These are phyloP conservation scores for Physeter macrocephalus DNA, from an alignment of 2,113 vertebrate genomes.

Conservation along the genomic window DNA sequence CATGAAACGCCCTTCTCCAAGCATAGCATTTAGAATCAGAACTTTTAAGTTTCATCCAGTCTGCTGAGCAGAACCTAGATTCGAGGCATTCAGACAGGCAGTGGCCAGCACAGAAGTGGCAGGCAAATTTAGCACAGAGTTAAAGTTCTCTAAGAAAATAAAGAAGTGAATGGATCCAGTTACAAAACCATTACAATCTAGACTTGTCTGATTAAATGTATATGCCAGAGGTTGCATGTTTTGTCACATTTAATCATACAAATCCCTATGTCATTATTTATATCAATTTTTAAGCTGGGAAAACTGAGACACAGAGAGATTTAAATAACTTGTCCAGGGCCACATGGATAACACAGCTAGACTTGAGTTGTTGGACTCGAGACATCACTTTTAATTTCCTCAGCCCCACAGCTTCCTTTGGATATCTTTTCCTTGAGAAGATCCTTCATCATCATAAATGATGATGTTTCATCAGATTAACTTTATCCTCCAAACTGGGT, in stretches of 20 bases:
- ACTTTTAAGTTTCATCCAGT: neutral
- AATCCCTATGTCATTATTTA: neutral
- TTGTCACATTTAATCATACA: neutral
- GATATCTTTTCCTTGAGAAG: neutral
- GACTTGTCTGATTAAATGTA: neutral
- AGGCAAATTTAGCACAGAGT: neutral
- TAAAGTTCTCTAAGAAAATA: neutral
- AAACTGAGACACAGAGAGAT: neutral
- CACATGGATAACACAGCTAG: neutral
- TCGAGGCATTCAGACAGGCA: neutral
- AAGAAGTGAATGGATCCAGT: neutral
- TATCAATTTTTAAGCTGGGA: neutral
- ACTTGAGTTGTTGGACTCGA: neutral
- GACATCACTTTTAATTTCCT: neutral
- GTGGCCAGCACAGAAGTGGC: neutral
- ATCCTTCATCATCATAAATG: neutral
- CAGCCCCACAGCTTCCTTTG: neutral
- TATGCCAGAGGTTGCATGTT: neutral
- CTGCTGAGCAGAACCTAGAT: neutral
- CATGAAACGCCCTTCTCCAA: neutral
- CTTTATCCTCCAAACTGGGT: neutral
- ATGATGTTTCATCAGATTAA: neutral
- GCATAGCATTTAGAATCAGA: neutral
- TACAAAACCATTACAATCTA: neutral
- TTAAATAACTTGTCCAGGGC: neutral